Conservation (phyloP, 2,797 vertebrate species). For the Moxostoma hubbsi region DNA sequence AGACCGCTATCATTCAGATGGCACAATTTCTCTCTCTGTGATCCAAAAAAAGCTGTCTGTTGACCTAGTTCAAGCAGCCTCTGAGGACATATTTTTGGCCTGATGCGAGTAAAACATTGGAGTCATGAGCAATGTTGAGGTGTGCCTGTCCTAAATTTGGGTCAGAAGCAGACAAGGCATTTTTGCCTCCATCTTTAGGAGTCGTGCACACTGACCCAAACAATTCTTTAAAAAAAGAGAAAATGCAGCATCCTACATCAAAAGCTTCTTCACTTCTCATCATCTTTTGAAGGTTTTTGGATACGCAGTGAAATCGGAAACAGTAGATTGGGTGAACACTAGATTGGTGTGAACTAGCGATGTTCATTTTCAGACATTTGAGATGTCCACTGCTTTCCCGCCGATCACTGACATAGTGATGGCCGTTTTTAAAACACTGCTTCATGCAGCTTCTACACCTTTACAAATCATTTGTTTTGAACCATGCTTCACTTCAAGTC, state of each 20-base stretch:
- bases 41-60: slow-evolving; percentile 82
- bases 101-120: slow-evolving; percentile 80
- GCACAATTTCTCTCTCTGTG: slow-evolving; percentile 80
- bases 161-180: slow-evolving; percentile 72
- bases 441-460: too few species aligned
- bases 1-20: slow-evolving; percentile 81
- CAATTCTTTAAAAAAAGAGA: background rate
- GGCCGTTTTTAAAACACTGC: too few species aligned
- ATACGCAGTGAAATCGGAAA: too few species aligned
- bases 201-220: background rate
- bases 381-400: too few species aligned
- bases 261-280: background rate
- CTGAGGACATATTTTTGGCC: slow-evolving; percentile 79
- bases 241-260: background rate
- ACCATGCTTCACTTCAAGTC: too few species aligned
- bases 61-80: slow-evolving; percentile 84
- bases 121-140: slow-evolving; percentile 83
- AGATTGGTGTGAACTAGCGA: too few species aligned
- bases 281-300: background rate
- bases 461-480: too few species aligned
- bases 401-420: too few species aligned
- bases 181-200: slow-evolving; percentile 8
- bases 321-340: too few species aligned
- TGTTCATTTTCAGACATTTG: too few species aligned
- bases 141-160: slow-evolving; percentile 83